phyloP scores from a whole-genome alignment of 2,113 vertebrate genomes.

The Cottus gobio region DNA sequence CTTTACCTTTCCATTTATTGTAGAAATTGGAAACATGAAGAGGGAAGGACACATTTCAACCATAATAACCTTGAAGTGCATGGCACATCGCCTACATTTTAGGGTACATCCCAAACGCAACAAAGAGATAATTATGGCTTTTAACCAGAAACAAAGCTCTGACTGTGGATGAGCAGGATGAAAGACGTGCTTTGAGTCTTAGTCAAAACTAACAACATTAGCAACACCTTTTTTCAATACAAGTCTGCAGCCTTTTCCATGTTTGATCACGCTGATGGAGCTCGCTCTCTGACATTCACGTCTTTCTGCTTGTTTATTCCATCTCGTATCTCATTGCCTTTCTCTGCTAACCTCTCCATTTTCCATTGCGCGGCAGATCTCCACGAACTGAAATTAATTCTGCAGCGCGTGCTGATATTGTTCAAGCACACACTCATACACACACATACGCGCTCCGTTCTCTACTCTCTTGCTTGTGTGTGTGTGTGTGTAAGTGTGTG shows the following conservation, averaged over 20 bases:
- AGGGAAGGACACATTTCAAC: slow-evolving; percentile 1
- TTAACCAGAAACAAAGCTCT: neutral
- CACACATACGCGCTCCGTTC: neutral
- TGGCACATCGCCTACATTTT: slow-evolving; percentile 12
- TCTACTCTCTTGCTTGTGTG: slow-evolving; percentile 20
- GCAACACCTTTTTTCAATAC: neutral
- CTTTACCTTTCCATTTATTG: slow-evolving; percentile 16
- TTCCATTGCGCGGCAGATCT: slow-evolving; percentile 24
- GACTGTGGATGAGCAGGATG: neutral
- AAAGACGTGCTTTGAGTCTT: neutral
- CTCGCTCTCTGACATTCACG: slow-evolving; percentile 22
- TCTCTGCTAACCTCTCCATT: slow-evolving; percentile 68
- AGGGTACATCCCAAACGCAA: neutral
- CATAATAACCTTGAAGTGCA: slow-evolving; percentile 15
- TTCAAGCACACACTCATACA: slow-evolving; percentile 23
- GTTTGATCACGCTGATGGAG: slow-evolving; percentile 54
- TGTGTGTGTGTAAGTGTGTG: neutral
- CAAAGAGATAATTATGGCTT: neutral
- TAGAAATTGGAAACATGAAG: slow-evolving; percentile 21
- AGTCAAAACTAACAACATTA: neutral
- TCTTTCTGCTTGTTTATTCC: slow-evolving; percentile 45
- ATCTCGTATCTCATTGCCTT: slow-evolving; percentile 41
- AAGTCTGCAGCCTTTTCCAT: slow-evolving; percentile 43
- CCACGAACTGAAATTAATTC: slow-evolving; percentile 47
- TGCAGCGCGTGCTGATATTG: slow-evolving; percentile 60